Evolutionary conservation across 23 tunicate genomes (phyloP), one percentile per base, ranked within the genome.

Genomic region (Styela clava): DNA sequence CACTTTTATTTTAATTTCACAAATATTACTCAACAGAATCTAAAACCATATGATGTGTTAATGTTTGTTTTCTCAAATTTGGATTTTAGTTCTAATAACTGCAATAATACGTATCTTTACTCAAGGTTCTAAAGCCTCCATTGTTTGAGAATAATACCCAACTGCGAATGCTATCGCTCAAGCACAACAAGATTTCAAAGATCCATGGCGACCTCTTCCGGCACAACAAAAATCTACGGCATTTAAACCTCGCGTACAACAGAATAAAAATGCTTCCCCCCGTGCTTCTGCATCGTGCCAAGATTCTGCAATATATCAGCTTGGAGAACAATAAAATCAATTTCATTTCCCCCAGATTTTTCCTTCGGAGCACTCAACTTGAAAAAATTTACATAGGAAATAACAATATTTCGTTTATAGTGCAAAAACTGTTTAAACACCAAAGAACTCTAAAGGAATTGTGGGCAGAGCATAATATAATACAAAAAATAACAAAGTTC

Each of bases 191-290:
- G 0, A 16, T 87, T 19, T 33, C 73, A 56, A 63, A 28, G 35
- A 68, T 87, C 27, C 65, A 65, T 56, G 35, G 33, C 31, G 77
- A 35, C 78, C 31, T 79, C 33, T 87, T 87, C 31, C 61, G 84
- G 63, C 52, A 56, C 35, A 74, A 82, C 78, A 61, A 61, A 67
- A 67, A 52, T 3, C 62, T 87, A 37, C 24, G 61, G 16, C 25
- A 68, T 7, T 62, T 87, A 25, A 20, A 34, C 65, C 72, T 87
- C 69, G 78, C 83, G 32, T 62, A 77, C 77, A 87, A 87, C 70
- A 32, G 63, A 21, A 31, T 87, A 16, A 22, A 62, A 5, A 32
- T 33, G 20, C 68, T 88, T 27, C 62, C 65, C 34, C 32, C 62
- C 2, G 73, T 32, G 24, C 19, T 36, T 24, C 64, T 88, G 25